Percentiles rank a stretch among this genome's conserved stretches.
phyloP scores from a whole-genome alignment of 2,888 invertebrate species.

The Scaptodrosophila latifasciaeformis region DNA sequence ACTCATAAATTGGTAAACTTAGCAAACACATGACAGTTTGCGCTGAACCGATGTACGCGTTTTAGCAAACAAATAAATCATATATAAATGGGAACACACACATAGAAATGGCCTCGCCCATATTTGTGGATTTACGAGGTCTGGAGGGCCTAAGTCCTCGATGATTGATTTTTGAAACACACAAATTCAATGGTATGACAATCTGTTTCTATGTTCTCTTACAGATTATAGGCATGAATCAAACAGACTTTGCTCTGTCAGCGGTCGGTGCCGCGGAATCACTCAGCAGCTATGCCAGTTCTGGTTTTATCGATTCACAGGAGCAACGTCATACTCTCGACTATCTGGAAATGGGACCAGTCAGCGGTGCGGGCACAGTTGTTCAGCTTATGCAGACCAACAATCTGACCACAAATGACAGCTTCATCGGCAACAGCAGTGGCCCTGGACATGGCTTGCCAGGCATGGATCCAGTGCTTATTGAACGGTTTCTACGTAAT shows the following conservation, averaged over 20 bases:
- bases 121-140: background rate
- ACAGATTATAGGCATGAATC: constrained; percentile 60
- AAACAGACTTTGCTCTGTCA: constrained; percentile 33
- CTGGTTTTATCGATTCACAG: constrained; percentile 24
- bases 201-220: constrained; percentile 18
- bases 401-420: constrained; percentile 15
- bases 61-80: constrained; percentile 32
- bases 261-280: constrained; percentile 32
- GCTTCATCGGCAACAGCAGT: constrained; percentile 21
- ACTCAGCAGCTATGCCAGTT: constrained; percentile 33
- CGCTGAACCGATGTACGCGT: constrained; percentile 27
- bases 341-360: constrained; percentile 35
- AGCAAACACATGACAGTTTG: constrained; percentile 5
- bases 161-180: background rate
- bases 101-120: constrained; percentile 7
- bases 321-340: constrained; percentile 32
- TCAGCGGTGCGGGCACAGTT: constrained; percentile 1
- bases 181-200: background rate
- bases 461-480: constrained; percentile 53
- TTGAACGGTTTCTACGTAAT: constrained; percentile 81
- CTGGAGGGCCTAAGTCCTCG: too few species aligned
- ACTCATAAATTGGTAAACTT: constrained; percentile 14
- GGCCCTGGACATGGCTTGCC: constrained; percentile 20
- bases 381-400: constrained; percentile 8
- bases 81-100: constrained; percentile 10